Evolutionary conservation across 2,888 invertebrate genomes (phyloP).

Genomic region (Aspidapion aeneum): DNA sequence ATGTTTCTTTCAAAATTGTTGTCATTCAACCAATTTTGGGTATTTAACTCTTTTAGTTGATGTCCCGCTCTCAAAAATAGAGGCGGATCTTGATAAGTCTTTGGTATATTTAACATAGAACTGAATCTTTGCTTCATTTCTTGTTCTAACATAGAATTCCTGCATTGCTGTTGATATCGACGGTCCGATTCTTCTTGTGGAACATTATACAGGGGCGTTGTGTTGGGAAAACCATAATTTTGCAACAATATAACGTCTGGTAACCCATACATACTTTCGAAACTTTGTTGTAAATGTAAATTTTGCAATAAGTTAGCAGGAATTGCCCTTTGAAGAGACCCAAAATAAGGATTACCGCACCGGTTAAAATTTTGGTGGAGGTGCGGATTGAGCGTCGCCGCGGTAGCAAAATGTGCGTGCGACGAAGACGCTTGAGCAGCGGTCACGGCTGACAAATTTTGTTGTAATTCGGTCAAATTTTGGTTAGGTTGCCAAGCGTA

Average conservation of each 20-base stretch:
- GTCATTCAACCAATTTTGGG: constrained; percentile 27
- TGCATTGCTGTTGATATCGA: constrained; percentile 29
- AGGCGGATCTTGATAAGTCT: constrained; percentile 16
- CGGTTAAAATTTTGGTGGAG: constrained; percentile 17
- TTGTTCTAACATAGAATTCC: constrained; percentile 32
- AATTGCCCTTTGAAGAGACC: constrained; percentile 26
- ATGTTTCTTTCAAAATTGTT: constrained; percentile 17
- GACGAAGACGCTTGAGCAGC: background rate
- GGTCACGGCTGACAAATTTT: background rate
- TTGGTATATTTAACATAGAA: constrained; percentile 36
- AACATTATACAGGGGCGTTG: constrained; percentile 8
- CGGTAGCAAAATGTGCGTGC: constrained; percentile 11
- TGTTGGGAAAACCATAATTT: constrained; percentile 34
- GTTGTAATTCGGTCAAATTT: constrained; percentile 14
- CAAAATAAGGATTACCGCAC: constrained; percentile 32
- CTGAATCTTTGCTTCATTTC: constrained; percentile 39
- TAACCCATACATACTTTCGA: constrained; percentile 26
- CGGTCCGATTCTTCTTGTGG: constrained; percentile 22
- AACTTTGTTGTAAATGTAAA: constrained; percentile 19
- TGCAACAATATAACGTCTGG: constrained; percentile 36
- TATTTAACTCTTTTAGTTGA: constrained; percentile 28
- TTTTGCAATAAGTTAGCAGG: constrained; percentile 23
- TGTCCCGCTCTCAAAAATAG: constrained; percentile 10
- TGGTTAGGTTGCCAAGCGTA: constrained; percentile 42
- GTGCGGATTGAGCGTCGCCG: too few species aligned